Evolutionary conservation across 2,888 invertebrate species (phyloP).

Genomic region (Eurytoma adleriae): DNA sequence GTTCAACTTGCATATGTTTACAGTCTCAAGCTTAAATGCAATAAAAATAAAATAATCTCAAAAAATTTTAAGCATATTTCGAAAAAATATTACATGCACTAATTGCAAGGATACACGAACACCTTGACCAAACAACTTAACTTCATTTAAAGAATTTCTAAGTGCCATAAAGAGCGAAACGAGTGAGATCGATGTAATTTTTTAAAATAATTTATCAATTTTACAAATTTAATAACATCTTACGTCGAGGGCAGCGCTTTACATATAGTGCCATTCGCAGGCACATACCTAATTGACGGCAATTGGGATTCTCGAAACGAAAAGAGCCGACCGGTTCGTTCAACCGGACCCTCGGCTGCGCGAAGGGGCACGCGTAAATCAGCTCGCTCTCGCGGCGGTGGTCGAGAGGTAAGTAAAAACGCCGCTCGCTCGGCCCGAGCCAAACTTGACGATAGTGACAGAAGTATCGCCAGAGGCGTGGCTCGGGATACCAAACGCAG

Average conservation of each 20-base stretch:
- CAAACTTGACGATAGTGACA: not conserved
- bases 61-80: too few relatives aligned
- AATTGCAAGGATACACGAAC: too few relatives aligned
- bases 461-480: not conserved
- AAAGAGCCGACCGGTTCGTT: slow-evolving; percentile 29
- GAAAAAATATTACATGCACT: too few relatives aligned
- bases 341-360: slow-evolving; percentile 25
- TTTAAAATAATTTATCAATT: too few relatives aligned
- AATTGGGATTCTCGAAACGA: slow-evolving; percentile 2
- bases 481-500: not conserved
- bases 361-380: slow-evolving; percentile 8
- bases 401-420: not conserved
- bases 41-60: too few relatives aligned
- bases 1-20: too few relatives aligned
- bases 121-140: too few relatives aligned
- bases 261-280: not conserved
- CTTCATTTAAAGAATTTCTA: too few relatives aligned
- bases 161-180: too few relatives aligned
- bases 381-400: not conserved
- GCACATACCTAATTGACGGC: not conserved
- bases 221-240: too few relatives aligned
- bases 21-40: too few relatives aligned
- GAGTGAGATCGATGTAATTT: too few relatives aligned
- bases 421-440: not conserved
- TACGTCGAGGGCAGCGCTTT: not conserved